Evolutionary conservation across 2,113 vertebrate species (phyloP), one percentile per base, ranked within the genome.

Genomic region (Periophthalmus modestus): DNA sequence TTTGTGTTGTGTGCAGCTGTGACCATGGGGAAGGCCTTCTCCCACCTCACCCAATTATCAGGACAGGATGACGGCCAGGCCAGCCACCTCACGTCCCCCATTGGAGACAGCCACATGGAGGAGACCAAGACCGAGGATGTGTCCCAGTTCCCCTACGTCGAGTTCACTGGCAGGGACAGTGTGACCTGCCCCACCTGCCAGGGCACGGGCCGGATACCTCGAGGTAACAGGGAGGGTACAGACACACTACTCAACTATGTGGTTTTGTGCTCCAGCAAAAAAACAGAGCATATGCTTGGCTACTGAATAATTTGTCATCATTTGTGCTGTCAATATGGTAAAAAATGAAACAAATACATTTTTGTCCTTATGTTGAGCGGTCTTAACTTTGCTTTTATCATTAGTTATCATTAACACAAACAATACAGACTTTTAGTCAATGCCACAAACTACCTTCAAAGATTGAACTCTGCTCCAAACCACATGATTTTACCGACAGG

Each of bases 151-250:
- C 98, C 97, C 0, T 99, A 99, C 0, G 97, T 99, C 88, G 98
- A 98, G 85, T 98, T 98, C 83, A 98, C 96, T 0, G 97, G 98
- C 48, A 93, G 96, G 81, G 98, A 99, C 88, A 98, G 98, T 0
- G 97, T 98, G 63, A 99, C 98, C 2, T 99, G 97, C 71, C 97
- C 97, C 1, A 98, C 97, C 0, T 99, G 97, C 84, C 97, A 99
- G 89, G 98, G 97, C 79, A 99, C 98, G 0, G 97, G 98, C 73
- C 93, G 98, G 79, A 99, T 99, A 86, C 98, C 98, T n/a, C 90
- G 97, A 88, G 98, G 98, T 98, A 92, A 76, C 2, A 15, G 57
- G 39, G 23, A 28, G 23, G 1, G 23, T 24, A 1, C 57, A 15
- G 55, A 9, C n/a, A 13, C 12, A 2, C 9, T 23, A 9, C 0